phyloP scores from a whole-genome alignment of 2,888 invertebrate genomes.

The Timema cristinae region DNA sequence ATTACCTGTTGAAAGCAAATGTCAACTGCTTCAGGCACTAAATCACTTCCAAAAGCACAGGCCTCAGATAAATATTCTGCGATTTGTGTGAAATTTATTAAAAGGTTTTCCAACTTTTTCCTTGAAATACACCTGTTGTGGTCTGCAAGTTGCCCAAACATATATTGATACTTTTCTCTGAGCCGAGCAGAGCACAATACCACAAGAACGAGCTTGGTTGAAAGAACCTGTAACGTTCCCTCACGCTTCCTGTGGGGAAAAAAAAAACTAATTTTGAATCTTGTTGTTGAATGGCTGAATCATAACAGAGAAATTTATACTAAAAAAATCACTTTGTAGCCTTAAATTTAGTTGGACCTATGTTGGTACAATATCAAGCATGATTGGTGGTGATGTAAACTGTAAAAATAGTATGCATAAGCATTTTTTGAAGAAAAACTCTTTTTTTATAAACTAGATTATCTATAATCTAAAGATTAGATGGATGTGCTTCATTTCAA shows the following conservation, averaged over 20 bases:
- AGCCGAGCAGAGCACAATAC: conserved; percentile 62
- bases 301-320: too few species aligned
- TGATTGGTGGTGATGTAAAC: too few species aligned
- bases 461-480: too few species aligned
- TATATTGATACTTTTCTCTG: conserved; percentile 59
- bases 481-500: too few species aligned
- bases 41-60: conserved; percentile 57
- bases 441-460: too few species aligned
- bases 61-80: conserved; percentile 60
- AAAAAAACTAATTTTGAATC: conserved; percentile 15
- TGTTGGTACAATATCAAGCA: too few species aligned
- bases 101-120: conserved; percentile 56
- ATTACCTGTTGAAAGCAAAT: conserved; percentile 67
- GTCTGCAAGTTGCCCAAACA: conserved; percentile 68
- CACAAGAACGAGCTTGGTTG: conserved; percentile 64
- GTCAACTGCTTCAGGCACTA: conserved; percentile 63
- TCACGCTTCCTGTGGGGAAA: conserved; percentile 52
- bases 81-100: conserved; percentile 59
- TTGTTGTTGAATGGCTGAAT: too few species aligned
- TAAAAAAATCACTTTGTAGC: too few species aligned
- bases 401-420: too few species aligned
- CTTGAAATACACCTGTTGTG: conserved; percentile 71
- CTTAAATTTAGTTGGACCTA: too few species aligned
- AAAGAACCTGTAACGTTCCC: conserved; percentile 60
- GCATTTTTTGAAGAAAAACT: too few species aligned